A percentile compares a stretch with the other conserved stretches of the same genome.
Conservation (phyloP, 2,888 invertebrate species). For the Meloe dianella region DNA sequence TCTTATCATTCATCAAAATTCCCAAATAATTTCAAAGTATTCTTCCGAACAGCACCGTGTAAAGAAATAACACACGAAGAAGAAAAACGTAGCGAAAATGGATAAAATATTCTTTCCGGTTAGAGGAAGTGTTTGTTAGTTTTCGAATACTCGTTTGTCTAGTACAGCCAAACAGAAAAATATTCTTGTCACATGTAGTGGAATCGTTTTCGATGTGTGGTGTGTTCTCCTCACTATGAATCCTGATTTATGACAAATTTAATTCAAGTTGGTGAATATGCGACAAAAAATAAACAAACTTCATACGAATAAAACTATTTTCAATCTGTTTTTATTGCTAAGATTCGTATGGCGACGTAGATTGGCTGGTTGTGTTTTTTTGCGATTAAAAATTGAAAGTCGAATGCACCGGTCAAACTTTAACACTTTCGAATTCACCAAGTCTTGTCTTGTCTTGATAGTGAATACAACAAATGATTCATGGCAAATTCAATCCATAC, state of each 20-base stretch:
- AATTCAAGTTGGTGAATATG: slow-evolving; percentile 19
- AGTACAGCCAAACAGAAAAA: neutral
- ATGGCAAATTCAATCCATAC: neutral
- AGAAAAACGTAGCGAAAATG: slow-evolving; percentile 7
- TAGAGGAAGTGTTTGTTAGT: slow-evolving; percentile 34
- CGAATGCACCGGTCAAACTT: slow-evolving; percentile 18
- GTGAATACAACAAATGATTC: neutral
- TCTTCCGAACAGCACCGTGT: neutral
- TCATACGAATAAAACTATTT: neutral
- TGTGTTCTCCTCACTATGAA: slow-evolving; percentile 19
- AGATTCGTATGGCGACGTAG: neutral
- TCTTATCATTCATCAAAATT: neutral
- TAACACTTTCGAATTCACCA: slow-evolving; percentile 18
- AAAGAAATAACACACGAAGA: neutral
- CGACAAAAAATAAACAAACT: neutral
- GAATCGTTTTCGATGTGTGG: neutral
- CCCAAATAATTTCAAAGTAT: neutral
- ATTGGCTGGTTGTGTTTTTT: neutral
- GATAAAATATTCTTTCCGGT: slow-evolving; percentile 31
- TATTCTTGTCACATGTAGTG: neutral
- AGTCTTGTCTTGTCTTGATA: neutral
- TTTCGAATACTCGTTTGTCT: slow-evolving; percentile 29
- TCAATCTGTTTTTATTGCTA: neutral
- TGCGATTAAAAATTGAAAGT: slow-evolving; percentile 11
- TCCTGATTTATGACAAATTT: slow-evolving; percentile 29